A percentile compares a stretch with the other conserved stretches of the same genome.
Conservation (phyloP, 2,888 invertebrate genomes). For the Chironomus riparius region DNA sequence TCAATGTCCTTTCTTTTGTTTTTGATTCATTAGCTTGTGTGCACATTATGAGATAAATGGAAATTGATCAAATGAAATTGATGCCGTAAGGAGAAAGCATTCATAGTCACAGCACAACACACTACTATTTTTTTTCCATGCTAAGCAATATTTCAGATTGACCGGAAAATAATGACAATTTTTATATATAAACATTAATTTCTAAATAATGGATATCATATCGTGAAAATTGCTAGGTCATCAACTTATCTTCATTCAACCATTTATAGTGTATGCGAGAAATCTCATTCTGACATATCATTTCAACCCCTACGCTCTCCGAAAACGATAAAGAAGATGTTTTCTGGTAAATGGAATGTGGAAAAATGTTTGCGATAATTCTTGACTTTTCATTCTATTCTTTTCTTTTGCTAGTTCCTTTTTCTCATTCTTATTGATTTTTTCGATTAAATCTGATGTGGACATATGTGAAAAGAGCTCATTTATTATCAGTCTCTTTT, state of each 20-base stretch:
- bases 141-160: constrained; percentile 17
- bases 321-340: not conserved
- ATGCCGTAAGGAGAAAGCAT: not conserved
- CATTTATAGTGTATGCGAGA: not conserved
- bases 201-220: constrained; percentile 23
- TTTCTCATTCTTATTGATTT: not conserved
- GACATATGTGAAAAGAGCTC: not conserved
- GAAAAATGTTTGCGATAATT: not conserved
- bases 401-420: too few relatives aligned
- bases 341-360: not conserved
- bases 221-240: constrained; percentile 21
- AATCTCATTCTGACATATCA: not conserved
- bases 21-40: too few relatives aligned
- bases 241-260: constrained; percentile 18
- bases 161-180: constrained; percentile 21
- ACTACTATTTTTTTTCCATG: too few relatives aligned
- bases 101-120: not conserved
- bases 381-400: too few relatives aligned
- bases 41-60: too few relatives aligned
- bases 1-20: too few relatives aligned
- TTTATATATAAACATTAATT: constrained; percentile 16
- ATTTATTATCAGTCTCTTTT: not conserved
- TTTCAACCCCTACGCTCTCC: not conserved
- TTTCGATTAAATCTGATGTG: not conserved
- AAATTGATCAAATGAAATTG: too few relatives aligned